phyloP scores from a whole-genome alignment of 92 coral and sea anemone species.

The Plumapathes pennacea region DNA sequence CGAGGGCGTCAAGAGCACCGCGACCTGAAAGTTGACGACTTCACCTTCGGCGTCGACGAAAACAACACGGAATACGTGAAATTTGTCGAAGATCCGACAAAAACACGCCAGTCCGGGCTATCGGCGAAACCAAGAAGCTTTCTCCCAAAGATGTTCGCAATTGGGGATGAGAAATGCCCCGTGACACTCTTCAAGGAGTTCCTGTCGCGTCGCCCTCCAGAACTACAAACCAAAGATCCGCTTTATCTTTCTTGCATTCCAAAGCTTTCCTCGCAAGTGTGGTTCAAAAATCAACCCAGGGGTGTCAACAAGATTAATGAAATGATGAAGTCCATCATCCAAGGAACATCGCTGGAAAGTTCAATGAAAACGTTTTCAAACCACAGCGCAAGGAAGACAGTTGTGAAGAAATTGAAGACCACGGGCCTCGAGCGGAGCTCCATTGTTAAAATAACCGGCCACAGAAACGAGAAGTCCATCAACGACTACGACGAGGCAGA shows the following conservation, averaged over 20 bases:
- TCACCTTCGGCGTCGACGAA: slow-evolving; percentile 45
- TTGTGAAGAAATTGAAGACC: slow-evolving; percentile 25
- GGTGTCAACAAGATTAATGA: slow-evolving; percentile 20
- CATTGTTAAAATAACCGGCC: slow-evolving; percentile 39
- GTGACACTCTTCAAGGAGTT: slow-evolving; percentile 52
- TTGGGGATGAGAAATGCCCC: slow-evolving; percentile 42
- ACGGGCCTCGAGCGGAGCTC: slow-evolving; percentile 32
- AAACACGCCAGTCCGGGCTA: slow-evolving; percentile 56
- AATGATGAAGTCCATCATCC: slow-evolving; percentile 40
- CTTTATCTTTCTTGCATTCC: slow-evolving; percentile 34
- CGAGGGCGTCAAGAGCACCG: slow-evolving; percentile 66
- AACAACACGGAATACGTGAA: slow-evolving; percentile 43
- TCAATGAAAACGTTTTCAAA: slow-evolving; percentile 17
- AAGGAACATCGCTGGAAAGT: slow-evolving; percentile 17
- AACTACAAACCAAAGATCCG: slow-evolving; percentile 12
- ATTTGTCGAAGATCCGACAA: slow-evolving; percentile 43
- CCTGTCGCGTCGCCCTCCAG: too few species aligned
- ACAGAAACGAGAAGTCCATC: slow-evolving; percentile 35
- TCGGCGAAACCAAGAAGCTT: slow-evolving; percentile 34
- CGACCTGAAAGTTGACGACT: slow-evolving; percentile 60
- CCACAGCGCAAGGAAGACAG: slow-evolving; percentile 37
- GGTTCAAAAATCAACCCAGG: slow-evolving; percentile 42
- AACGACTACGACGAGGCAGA: too few species aligned
- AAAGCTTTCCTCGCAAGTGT: too few species aligned
- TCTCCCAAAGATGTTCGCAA: slow-evolving; percentile 53